Conservation (phyloP, 2,888 invertebrate species). For the Drosophila melanosoma region DNA sequence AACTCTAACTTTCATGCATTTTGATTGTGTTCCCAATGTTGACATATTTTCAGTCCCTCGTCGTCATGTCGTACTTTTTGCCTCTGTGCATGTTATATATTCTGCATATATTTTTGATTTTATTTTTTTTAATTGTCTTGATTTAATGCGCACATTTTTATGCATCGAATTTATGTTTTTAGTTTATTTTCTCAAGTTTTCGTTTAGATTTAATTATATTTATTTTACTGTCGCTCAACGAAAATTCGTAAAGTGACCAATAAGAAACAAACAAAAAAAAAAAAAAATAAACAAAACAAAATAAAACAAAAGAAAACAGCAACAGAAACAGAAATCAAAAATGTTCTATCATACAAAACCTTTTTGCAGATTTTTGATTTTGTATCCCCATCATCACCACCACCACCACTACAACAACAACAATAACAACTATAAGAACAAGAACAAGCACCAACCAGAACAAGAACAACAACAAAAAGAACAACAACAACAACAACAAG, state of each 20-base stretch:
- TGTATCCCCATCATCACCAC: slow-evolving; percentile 81
- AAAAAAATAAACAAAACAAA: slow-evolving; percentile 6
- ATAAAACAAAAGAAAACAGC: slow-evolving; percentile 27
- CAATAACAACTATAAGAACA: slow-evolving; percentile 64
- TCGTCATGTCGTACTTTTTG: slow-evolving; percentile 19
- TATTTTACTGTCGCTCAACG: slow-evolving; percentile 36
- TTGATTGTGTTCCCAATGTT: slow-evolving; percentile 32
- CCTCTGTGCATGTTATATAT: slow-evolving; percentile 45
- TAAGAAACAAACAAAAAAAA: slow-evolving; percentile 27
- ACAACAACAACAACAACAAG: slow-evolving; percentile 43
- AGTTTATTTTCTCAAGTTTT: slow-evolving; percentile 48
- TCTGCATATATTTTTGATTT: not conserved
- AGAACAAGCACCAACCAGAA: slow-evolving; percentile 55
- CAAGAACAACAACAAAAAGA: slow-evolving; percentile 53
- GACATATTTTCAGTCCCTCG: slow-evolving; percentile 8
- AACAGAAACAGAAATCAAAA: slow-evolving; percentile 57
- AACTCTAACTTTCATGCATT: slow-evolving; percentile 41
- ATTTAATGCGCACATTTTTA: slow-evolving; percentile 66
- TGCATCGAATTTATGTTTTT: slow-evolving; percentile 62
- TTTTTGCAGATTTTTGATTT: slow-evolving; percentile 84
- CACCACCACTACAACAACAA: slow-evolving; percentile 72
- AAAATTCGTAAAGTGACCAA: slow-evolving; percentile 8
- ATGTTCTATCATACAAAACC: slow-evolving; percentile 75
- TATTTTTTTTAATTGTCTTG: slow-evolving; percentile 38
- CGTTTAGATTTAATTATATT: slow-evolving; percentile 20